A percentile compares a stretch with the other conserved stretches of the same genome.
phyloP scores from a whole-genome alignment of 2,797 vertebrate species.

The Mormyrops attenuatus region DNA sequence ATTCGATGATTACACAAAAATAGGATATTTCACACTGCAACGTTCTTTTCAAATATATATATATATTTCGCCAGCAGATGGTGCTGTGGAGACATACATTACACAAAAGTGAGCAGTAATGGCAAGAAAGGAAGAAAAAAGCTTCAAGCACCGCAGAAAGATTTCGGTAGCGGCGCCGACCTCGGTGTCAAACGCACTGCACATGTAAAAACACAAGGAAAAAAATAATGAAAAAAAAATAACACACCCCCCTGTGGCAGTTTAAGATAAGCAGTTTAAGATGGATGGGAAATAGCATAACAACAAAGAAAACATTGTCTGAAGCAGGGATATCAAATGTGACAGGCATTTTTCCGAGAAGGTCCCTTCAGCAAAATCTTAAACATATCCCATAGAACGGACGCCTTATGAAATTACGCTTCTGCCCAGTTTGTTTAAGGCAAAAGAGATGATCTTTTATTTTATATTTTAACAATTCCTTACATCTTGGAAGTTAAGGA shows the following conservation, averaged over 20 bases:
- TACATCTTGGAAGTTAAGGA: background rate
- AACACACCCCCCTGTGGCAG: background rate
- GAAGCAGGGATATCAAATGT: background rate
- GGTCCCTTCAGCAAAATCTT: conserved; percentile 7
- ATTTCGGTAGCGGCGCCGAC: conserved; percentile 6
- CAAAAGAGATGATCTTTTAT: background rate
- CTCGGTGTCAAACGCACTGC: background rate
- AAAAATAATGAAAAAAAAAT: background rate
- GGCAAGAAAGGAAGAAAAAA: background rate
- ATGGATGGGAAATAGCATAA: background rate
- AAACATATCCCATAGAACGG: background rate
- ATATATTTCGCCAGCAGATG: conserved; percentile 49
- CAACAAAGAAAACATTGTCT: background rate
- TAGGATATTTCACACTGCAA: background rate
- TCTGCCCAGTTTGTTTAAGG: background rate
- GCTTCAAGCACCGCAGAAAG: background rate
- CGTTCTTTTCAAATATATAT: background rate
- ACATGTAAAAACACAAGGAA: conserved; percentile 9
- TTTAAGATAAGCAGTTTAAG: background rate
- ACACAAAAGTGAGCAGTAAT: background rate
- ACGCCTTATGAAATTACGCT: background rate
- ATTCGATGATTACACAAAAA: background rate
- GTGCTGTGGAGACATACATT: conserved; percentile 30
- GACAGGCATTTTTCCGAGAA: background rate
- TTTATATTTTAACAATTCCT: conserved; percentile 8